Conservation (phyloP, 2,888 invertebrate species). For the Labia minor region DNA sequence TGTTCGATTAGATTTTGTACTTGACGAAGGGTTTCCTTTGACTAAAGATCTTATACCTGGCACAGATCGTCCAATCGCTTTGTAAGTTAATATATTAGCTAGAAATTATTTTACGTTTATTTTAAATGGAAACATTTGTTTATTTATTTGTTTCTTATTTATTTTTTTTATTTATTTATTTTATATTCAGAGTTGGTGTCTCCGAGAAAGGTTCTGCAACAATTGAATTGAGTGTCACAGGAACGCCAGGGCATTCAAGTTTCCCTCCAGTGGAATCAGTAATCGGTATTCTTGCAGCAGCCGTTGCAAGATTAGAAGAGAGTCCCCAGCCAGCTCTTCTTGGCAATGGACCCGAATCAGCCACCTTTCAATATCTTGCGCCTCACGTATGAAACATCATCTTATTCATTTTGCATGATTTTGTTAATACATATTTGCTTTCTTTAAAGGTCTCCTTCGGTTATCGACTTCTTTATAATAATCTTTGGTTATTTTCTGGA, state of each 20-base stretch:
- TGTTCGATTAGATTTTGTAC: constrained; percentile 36
- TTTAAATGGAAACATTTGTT: neutral
- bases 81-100: constrained; percentile 28
- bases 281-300: constrained; percentile 38
- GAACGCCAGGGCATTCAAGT: constrained; percentile 39
- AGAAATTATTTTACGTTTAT: constrained; percentile 14
- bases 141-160: too few species aligned
- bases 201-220: constrained; percentile 39
- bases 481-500: constrained; percentile 40
- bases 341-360: constrained; percentile 27
- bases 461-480: constrained; percentile 34
- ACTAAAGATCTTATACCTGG: constrained; percentile 35
- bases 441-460: constrained; percentile 29
- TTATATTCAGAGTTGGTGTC: constrained; percentile 35
- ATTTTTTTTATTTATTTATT: neutral
- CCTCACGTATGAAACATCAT: constrained; percentile 26
- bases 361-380: constrained; percentile 27
- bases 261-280: constrained; percentile 38
- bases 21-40: constrained; percentile 41
- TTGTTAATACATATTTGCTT: neutral
- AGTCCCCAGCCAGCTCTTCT: constrained; percentile 37
- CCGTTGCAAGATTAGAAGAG: constrained; percentile 36
- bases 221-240: constrained; percentile 34
- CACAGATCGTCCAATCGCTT: constrained; percentile 32
- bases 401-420: neutral